A percentile compares a stretch with the other conserved stretches of the same genome.
phyloP scores from a whole-genome alignment of 2,113 vertebrate genomes.

The Misgurnus mizolepis region DNA sequence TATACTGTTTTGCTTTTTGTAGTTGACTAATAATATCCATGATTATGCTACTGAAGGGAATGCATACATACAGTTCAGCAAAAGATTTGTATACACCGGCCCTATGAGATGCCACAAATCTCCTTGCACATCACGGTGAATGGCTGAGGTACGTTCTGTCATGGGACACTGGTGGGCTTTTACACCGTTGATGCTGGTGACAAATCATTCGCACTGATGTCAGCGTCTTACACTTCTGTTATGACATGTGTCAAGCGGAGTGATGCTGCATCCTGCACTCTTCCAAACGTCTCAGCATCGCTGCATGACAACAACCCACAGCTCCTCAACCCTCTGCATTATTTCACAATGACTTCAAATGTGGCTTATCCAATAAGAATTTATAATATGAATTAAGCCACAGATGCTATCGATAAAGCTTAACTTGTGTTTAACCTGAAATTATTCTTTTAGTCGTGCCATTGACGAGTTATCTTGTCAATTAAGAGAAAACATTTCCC shows the following conservation, averaged over 20 bases:
- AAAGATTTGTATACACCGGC: background rate
- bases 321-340: background rate
- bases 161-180: conserved; percentile 31
- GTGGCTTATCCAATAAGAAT: background rate
- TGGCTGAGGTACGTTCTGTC: background rate
- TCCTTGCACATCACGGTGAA: background rate
- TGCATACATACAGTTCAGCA: too few relatives aligned
- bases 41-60: too few relatives aligned
- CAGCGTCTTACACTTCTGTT: conserved; percentile 21
- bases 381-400: too few relatives aligned
- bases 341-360: background rate
- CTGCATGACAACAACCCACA: background rate
- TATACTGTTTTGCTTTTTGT: too few relatives aligned
- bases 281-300: conserved; percentile 7
- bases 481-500: too few relatives aligned
- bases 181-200: conserved; percentile 29
- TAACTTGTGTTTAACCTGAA: too few relatives aligned
- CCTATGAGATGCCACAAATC: background rate
- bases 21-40: too few relatives aligned
- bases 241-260: conserved; percentile 47
- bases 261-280: conserved; percentile 26
- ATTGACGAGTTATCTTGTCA: too few relatives aligned
- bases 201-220: conserved; percentile 35
- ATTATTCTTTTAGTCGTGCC: too few relatives aligned
- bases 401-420: too few relatives aligned